These are phyloP conservation scores for Pseudococcus longispinus DNA, from an alignment of 2,888 invertebrate genomes.

Conservation along the genomic window DNA sequence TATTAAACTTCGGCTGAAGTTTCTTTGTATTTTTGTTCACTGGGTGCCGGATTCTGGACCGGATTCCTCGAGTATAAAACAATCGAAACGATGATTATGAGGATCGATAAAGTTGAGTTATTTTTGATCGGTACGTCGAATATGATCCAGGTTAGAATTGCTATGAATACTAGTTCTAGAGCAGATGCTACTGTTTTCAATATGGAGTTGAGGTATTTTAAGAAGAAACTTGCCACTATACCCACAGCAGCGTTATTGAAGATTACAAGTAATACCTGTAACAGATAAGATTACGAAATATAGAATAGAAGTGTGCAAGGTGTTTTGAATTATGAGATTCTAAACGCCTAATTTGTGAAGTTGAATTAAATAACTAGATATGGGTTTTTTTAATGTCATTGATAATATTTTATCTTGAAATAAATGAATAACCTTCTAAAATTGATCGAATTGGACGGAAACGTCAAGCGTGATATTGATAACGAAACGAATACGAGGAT, in stretches of 20 bases:
- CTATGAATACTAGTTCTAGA: slow-evolving; percentile 88
- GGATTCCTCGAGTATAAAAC: slow-evolving; percentile 90
- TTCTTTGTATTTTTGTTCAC: neutral
- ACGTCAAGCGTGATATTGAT: neutral
- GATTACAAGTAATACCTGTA: slow-evolving; percentile 67
- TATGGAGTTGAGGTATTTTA: slow-evolving; percentile 92
- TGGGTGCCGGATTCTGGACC: slow-evolving; percentile 45
- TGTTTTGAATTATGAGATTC: neutral
- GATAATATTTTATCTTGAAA: neutral
- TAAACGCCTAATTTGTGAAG: neutral
- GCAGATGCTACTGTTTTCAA: slow-evolving; percentile 95
- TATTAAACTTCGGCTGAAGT: neutral
- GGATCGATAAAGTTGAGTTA: slow-evolving; percentile 82
- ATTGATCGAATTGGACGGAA: neutral
- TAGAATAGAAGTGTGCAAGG: neutral
- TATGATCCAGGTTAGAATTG: slow-evolving; percentile 82
- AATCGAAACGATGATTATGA: slow-evolving; percentile 82
- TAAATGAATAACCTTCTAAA: neutral
- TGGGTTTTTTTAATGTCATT: neutral
- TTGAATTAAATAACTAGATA: neutral
- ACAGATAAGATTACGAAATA: neutral
- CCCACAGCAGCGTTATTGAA: slow-evolving; percentile 90
- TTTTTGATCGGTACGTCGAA: slow-evolving; percentile 84
- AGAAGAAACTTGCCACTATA: slow-evolving; percentile 91
- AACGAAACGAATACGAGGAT: neutral